These are phyloP conservation scores for Graptemys geographica DNA, from an alignment of 2,797 vertebrate species.

Conservation along the genomic window DNA sequence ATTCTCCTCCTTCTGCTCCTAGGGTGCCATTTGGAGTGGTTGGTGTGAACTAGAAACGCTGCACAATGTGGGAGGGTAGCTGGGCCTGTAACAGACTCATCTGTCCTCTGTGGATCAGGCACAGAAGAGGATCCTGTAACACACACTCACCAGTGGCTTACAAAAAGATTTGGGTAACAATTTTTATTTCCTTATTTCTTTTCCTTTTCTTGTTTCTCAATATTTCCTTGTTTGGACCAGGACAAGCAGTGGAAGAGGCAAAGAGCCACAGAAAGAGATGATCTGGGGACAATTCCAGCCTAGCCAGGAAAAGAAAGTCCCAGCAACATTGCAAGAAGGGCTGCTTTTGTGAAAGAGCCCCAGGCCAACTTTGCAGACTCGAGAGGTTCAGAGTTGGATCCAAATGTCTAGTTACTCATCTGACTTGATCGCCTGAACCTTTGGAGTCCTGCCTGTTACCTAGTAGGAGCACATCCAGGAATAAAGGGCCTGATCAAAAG, in stretches of 20 bases:
- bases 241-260: not conserved
- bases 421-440: not conserved
- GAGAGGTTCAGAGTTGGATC: not conserved
- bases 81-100: not conserved
- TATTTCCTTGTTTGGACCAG: not conserved
- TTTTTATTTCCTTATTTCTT: not conserved
- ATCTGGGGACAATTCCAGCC: too few species aligned
- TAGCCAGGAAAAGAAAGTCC: too few species aligned
- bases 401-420: accelerated
- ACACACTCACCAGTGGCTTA: too few species aligned
- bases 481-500: not conserved
- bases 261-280: too few species aligned
- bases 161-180: too few species aligned
- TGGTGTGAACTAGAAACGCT: too few species aligned
- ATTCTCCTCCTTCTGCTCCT: not conserved
- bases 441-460: not conserved
- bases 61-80: not conserved
- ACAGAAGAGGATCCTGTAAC: too few species aligned
- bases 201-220: not conserved
- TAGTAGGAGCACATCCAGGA: not conserved
- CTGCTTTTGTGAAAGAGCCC: not conserved
- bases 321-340: not conserved
- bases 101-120: too few species aligned
- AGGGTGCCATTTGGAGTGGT: accelerated
- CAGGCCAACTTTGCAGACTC: too few species aligned